These are phyloP conservation scores for Notocelia uddmanniana DNA, from an alignment of 2,888 invertebrate genomes.

Conservation along the genomic window DNA sequence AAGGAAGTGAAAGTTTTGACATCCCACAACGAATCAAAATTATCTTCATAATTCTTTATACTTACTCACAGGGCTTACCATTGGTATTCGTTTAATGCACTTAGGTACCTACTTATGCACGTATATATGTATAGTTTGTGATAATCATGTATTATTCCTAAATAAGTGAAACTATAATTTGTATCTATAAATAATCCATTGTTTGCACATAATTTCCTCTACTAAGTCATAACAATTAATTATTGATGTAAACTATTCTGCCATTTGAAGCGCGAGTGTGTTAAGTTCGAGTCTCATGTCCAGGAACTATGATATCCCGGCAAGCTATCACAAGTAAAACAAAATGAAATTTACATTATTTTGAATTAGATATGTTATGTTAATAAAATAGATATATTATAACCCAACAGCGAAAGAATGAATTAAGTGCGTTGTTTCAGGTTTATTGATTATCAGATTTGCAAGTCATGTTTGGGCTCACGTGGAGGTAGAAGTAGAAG, in stretches of 20 bases:
- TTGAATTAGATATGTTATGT: not conserved
- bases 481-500: slow-evolving; percentile 26
- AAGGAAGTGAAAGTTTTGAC: too few species aligned
- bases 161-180: too few species aligned
- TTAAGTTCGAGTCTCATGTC: not conserved
- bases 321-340: slow-evolving; percentile 11
- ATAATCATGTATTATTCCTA: too few species aligned
- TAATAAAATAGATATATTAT: not conserved
- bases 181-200: not conserved
- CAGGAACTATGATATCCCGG: slow-evolving; percentile 8
- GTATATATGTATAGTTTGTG: too few species aligned
- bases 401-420: not conserved
- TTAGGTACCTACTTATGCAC: too few species aligned
- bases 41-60: too few species aligned
- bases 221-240: slow-evolving; percentile 12
- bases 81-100: too few species aligned
- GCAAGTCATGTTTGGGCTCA: slow-evolving; percentile 19
- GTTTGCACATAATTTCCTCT: slow-evolving; percentile 15
- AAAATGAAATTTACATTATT: too few species aligned
- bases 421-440: not conserved
- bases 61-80: too few species aligned
- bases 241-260: slow-evolving; percentile 27
- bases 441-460: slow-evolving; percentile 25
- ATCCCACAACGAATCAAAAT: too few species aligned
- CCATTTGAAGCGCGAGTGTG: slow-evolving; percentile 15